A percentile compares a stretch with the other conserved stretches of the same genome.
These are phyloP conservation scores for Zele albiditarsus DNA, from an alignment of 2,888 invertebrate genomes.

Conservation along the genomic window DNA sequence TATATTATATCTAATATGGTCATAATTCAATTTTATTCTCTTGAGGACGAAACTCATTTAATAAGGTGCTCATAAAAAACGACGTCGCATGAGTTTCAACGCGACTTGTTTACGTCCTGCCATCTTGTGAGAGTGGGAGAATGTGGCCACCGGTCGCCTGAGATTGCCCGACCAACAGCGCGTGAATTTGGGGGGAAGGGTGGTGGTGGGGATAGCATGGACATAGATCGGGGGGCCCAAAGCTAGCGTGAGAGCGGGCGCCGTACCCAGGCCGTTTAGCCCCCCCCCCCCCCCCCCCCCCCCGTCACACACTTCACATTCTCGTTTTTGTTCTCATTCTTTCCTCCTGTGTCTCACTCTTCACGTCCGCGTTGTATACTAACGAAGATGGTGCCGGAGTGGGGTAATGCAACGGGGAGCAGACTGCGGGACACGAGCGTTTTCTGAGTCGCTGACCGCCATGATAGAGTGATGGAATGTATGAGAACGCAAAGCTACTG, in stretches of 20 bases:
- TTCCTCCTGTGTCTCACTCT: slow-evolving; percentile 21
- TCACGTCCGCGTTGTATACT: slow-evolving; percentile 24
- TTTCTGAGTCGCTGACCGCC: slow-evolving; percentile 64
- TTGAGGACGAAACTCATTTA: no score
- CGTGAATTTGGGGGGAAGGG: slow-evolving; percentile 25
- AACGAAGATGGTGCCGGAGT: slow-evolving; percentile 24
- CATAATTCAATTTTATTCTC: no score
- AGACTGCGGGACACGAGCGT: slow-evolving; percentile 51
- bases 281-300: slow-evolving; percentile 60
- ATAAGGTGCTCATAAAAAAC: no score
- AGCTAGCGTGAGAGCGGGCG: slow-evolving; percentile 62
- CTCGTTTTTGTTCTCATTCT: slow-evolving; percentile 43
- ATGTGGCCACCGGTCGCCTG: slow-evolving; percentile 44
- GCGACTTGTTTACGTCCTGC: slow-evolving; percentile 67
- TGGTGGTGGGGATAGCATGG: slow-evolving; percentile 39
- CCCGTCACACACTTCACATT: slow-evolving; percentile 35
- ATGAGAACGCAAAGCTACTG: slow-evolving; percentile 71
- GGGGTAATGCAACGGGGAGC: slow-evolving; percentile 47
- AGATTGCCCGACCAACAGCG: slow-evolving; percentile 24
- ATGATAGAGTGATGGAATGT: slow-evolving; percentile 69
- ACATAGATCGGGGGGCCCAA: slow-evolving; percentile 42
- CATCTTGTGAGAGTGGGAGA: slow-evolving; percentile 45
- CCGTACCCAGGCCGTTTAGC: slow-evolving; percentile 64
- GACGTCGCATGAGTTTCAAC: slow-evolving; percentile 46
- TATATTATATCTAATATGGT: no score